Base-by-base conservation (phyloP, 2,797 vertebrate genomes). In the Chrosomus eos region DNA sequence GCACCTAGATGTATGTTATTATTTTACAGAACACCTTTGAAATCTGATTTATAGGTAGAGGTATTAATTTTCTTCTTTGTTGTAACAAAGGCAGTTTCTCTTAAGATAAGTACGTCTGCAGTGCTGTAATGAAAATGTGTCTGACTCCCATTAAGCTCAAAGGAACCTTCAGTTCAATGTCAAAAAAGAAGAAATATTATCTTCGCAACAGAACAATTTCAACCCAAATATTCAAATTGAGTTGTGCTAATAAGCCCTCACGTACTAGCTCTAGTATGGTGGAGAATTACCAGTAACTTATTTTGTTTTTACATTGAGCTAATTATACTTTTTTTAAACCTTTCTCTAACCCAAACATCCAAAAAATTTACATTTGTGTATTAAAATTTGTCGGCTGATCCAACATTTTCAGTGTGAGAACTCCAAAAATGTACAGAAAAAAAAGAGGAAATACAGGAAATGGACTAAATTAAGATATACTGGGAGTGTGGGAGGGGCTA, bases 71-170 rank as follows among this genome's bases (percentile, higher is more conserved):
- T 53, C 81, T 73, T 73, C 53, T 83, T 75, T 87, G 76, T 71
- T 74, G 67, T 66, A 87, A 87, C 73, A 87, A 87, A 88, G 68
- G 85, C 75, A 62, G 73, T 88, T 87, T 88, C 48, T 87, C 72
- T 87, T 82, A 88, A 86, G 95, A 93, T 89, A 91, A 85, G 87
- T 88, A 88, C 90, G 90, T 87, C 55, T 79, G 74, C 82, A 86
- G 78, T 93, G 94, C 93, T 92, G 95, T 96, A 96, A 96, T 96
- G 95, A 96, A 96, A 71, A 40, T 89, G 90, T 94, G 90, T 94
- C 91, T 91, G 87, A 84, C 89, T 90, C 89, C 88, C 85, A 88
- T 90, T 92, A 88, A 90, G 89, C 91, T 92, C 90, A 92, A 89
- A 90, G 91, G 89, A 93, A 90, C 89, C 91, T 93, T 94, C 93